A percentile compares a stretch with the other conserved stretches of the same genome.
These are phyloP conservation scores for Phylloscopus collybita DNA, from an alignment of 2,797 vertebrate genomes.

Conservation along the genomic window DNA sequence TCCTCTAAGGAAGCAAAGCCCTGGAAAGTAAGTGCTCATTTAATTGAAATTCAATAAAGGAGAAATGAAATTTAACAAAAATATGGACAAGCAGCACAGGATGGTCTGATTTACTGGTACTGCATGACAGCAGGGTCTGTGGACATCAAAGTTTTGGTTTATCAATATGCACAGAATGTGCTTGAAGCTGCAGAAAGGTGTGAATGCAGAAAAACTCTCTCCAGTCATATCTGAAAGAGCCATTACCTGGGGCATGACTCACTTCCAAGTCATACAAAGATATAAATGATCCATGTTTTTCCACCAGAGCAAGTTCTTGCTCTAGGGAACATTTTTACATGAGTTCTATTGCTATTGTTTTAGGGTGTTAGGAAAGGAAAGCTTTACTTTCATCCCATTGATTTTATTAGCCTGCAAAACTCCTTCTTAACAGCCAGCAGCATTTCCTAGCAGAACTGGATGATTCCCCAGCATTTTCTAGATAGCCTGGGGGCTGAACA, in stretches of 20 bases:
- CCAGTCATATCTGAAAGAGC: background rate
- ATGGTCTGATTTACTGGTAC: background rate
- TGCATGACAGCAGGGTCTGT: background rate
- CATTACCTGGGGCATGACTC: background rate
- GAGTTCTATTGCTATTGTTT: background rate
- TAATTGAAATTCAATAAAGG: background rate
- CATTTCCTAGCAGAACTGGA: background rate
- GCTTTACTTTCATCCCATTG: background rate
- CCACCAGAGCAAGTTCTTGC: background rate
- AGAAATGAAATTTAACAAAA: background rate
- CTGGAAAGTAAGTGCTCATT: slow-evolving; percentile 66
- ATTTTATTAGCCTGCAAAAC: background rate
- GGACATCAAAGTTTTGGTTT: background rate
- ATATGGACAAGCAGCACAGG: background rate
- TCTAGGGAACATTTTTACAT: background rate
- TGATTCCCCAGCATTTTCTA: background rate
- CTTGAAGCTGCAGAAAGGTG: background rate
- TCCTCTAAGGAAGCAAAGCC: slow-evolving; percentile 63
- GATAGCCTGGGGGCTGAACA: background rate
- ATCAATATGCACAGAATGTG: background rate
- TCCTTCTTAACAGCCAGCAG: background rate
- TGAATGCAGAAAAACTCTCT: background rate
- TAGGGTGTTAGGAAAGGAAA: background rate
- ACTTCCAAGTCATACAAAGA: background rate
- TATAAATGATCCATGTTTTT: background rate